Percentiles rank a stretch among this genome's conserved stretches.
phyloP scores from a whole-genome alignment of 2,113 vertebrate species.

The Salminus brasiliensis region DNA sequence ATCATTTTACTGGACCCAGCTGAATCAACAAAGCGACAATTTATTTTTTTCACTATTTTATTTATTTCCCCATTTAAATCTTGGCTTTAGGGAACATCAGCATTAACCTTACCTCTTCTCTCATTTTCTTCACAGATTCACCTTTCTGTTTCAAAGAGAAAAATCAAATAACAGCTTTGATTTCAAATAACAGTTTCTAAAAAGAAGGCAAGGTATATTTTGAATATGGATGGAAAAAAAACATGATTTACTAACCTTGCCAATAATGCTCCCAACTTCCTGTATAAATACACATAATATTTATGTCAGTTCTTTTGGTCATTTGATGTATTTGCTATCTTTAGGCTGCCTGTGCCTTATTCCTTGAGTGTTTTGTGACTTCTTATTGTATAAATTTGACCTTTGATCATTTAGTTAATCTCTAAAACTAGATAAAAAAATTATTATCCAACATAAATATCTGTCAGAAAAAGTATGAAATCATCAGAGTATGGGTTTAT shows the following conservation, averaged over 20 bases:
- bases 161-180: constrained; percentile 18
- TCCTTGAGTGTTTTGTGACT: too few species aligned
- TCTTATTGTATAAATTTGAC: too few species aligned
- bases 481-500: too few species aligned
- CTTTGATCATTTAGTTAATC: too few species aligned
- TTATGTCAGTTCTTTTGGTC: background rate
- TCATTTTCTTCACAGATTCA: constrained; percentile 98
- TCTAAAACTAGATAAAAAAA: too few species aligned
- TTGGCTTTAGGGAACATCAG: background rate
- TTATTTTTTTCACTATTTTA: too few species aligned
- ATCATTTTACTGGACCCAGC: background rate
- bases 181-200: too few species aligned
- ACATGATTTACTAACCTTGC: constrained; percentile 70
- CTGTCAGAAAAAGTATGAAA: too few species aligned
- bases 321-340: background rate
- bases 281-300: constrained; percentile 49
- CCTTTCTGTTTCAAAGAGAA: constrained; percentile 81
- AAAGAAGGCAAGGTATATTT: background rate
- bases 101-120: constrained; percentile 85
- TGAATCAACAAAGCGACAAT: too few species aligned
- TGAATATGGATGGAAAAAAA: background rate
- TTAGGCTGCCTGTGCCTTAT: too few species aligned
- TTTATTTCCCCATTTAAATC: background rate
- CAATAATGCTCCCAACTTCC: constrained; percentile 82
- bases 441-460: too few species aligned